Percentiles rank a stretch among this genome's conserved stretches.
Conservation (phyloP, 2,113 vertebrate genomes). For the Corydoras sp. region DNA sequence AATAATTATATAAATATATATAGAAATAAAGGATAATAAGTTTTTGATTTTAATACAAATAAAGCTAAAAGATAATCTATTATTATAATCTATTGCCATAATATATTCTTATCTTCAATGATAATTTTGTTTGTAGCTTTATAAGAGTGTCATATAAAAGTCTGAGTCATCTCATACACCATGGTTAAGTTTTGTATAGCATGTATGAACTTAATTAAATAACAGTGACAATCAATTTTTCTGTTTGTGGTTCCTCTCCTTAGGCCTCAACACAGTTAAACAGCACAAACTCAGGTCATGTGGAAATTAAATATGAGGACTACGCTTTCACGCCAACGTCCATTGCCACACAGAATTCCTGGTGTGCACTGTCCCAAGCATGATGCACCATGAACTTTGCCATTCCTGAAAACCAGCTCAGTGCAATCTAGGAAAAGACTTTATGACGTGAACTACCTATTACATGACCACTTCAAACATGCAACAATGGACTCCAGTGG, state of each 20-base stretch:
- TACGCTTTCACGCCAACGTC: constrained; percentile 70
- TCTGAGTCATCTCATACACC: too few relatives aligned
- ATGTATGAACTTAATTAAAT: too few relatives aligned
- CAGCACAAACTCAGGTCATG: constrained; percentile 60
- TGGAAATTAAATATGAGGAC: constrained; percentile 90
- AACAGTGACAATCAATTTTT: too few relatives aligned
- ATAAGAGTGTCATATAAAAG: too few relatives aligned
- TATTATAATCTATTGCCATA: too few relatives aligned
- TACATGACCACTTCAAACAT: constrained; percentile 12
- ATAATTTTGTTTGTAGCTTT: too few relatives aligned
- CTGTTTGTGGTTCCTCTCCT: neutral
- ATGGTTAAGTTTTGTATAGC: too few relatives aligned
- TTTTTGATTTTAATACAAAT: too few relatives aligned
- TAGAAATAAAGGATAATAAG: too few relatives aligned
- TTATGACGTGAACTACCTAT: constrained; percentile 52
- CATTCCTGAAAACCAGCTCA: constrained; percentile 26
- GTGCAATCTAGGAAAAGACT: constrained; percentile 27
- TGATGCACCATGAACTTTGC: constrained; percentile 51
- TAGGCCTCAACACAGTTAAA: constrained; percentile 67
- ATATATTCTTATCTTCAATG: too few relatives aligned
- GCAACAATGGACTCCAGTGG: constrained; percentile 37
- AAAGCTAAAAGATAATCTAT: too few relatives aligned
- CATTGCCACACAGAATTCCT: constrained; percentile 77
- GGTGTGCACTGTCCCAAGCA: constrained; percentile 86
- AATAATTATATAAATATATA: too few relatives aligned